Evolutionary conservation across 2,797 vertebrate species (phyloP), one percentile per base, ranked within the genome.

Genomic region (Falco concolor): DNA sequence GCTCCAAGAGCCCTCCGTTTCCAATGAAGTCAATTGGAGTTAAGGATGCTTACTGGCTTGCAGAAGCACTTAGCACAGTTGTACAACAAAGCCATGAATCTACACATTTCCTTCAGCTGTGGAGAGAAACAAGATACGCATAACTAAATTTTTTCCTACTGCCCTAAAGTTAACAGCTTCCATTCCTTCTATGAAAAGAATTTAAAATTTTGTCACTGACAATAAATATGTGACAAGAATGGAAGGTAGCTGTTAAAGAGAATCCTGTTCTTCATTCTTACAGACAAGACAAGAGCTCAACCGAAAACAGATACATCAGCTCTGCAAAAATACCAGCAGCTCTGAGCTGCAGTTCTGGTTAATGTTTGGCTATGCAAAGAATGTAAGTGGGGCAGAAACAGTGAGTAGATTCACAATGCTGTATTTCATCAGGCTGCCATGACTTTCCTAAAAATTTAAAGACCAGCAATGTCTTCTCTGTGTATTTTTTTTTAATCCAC

Each of bases 331-430:
- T 8, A 36, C 67, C 89, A 73, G 83, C 76, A 54, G 30, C 13
- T 65, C 73, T 61, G 34, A 72, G 13, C 38, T 69, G 72, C 72
- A 63, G 45, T 30, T 84, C 84, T 86, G 44, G 67, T 73, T 90
- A 65, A 75, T 90, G 74, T 84, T 94, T 89, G 94, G 87, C 92
- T 90, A 80, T 63, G 64, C 24, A 14, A 42, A 65, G 89, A 90
- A 93, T 78, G 70, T 57, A 69, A 91, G 72, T 24, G 61, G 84
- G 86, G 84, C 69, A 91, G 77, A 70, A 65, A 59, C 77, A 94
- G 69, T 14, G 45, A 92, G 81, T 2, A 77, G 49, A 28, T 53
- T 70, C 83, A 53, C 74, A 76, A 6, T 34, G 44, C 50, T 67
- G 76, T 20, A 56, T 70, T 95, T 91, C 67, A 68, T 57, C 77